Percentiles rank a stretch among this genome's conserved stretches.
Evolutionary conservation across 2,888 invertebrate genomes (phyloP).

Genomic region (Plebejus melissa): DNA sequence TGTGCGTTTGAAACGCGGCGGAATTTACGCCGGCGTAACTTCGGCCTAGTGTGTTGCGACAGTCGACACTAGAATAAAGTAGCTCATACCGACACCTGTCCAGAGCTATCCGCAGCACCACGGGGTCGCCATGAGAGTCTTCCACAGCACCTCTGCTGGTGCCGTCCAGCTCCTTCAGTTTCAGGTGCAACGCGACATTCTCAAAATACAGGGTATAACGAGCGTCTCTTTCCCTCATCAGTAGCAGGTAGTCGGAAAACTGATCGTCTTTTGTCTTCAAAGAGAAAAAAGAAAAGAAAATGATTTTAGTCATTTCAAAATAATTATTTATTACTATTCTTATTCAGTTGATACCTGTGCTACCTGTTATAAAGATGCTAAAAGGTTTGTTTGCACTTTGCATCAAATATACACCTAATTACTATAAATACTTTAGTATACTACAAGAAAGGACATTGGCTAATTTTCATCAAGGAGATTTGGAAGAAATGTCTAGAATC

Average conservation of each 20-base stretch:
- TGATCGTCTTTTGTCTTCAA: conserved; percentile 59
- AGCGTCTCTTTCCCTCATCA: conserved; percentile 68
- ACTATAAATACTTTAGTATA: too few relatives aligned
- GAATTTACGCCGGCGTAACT: too few relatives aligned
- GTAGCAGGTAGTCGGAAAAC: conserved; percentile 58
- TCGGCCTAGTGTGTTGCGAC: too few relatives aligned
- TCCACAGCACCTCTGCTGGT: conserved; percentile 42
- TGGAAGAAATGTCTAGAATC: too few relatives aligned
- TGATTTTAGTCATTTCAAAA: background rate
- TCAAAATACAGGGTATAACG: conserved; percentile 68
- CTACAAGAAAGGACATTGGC: too few relatives aligned
- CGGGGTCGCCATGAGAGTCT: conserved; percentile 56
- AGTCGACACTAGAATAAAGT: background rate
- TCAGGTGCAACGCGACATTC: conserved; percentile 62
- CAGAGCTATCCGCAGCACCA: conserved; percentile 62
- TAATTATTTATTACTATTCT: background rate
- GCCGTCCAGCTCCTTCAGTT: conserved; percentile 59
- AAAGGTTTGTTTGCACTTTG: background rate
- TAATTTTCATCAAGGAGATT: too few relatives aligned
- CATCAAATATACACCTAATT: background rate
- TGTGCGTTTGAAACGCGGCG: too few relatives aligned
- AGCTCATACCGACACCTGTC: conserved; percentile 60
- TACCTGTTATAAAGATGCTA: background rate
- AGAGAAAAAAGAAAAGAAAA: conserved; percentile 1
- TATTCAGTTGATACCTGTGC: background rate